A percentile compares a stretch with the other conserved stretches of the same genome.
Conservation (phyloP, 2,113 vertebrate species). For the Carlito syrichta region DNA sequence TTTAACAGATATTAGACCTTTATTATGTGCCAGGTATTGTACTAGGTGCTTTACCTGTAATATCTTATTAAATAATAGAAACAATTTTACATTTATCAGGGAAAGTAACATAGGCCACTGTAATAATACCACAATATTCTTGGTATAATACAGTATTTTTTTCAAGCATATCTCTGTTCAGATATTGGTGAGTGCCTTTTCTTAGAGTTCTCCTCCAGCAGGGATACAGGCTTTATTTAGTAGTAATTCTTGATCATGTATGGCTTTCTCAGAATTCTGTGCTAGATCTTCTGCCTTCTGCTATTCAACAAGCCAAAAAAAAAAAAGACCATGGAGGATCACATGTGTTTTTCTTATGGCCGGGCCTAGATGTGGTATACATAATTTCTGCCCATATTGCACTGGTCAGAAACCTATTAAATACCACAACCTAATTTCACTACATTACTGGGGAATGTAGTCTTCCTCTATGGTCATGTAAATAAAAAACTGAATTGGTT, state of each 20-base stretch:
- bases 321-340: not conserved
- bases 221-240: not conserved
- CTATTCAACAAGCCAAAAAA: not conserved
- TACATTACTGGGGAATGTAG: not conserved
- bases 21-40: not conserved
- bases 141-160: not conserved
- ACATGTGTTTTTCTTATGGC: not conserved
- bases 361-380: not conserved
- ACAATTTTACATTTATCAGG: not conserved
- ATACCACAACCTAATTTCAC: not conserved
- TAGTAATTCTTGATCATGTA: not conserved
- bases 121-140: not conserved
- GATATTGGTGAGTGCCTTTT: not conserved
- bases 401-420: not conserved
- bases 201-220: not conserved
- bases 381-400: not conserved
- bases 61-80: constrained; percentile 9
- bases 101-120: not conserved
- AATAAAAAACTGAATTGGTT: not conserved
- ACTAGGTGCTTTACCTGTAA: not conserved
- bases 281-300: not conserved
- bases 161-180: not conserved
- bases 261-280: not conserved
- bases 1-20: not conserved
- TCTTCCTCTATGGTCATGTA: not conserved